Conservation (phyloP, 2,797 vertebrate species). For the Coluber constrictor region DNA sequence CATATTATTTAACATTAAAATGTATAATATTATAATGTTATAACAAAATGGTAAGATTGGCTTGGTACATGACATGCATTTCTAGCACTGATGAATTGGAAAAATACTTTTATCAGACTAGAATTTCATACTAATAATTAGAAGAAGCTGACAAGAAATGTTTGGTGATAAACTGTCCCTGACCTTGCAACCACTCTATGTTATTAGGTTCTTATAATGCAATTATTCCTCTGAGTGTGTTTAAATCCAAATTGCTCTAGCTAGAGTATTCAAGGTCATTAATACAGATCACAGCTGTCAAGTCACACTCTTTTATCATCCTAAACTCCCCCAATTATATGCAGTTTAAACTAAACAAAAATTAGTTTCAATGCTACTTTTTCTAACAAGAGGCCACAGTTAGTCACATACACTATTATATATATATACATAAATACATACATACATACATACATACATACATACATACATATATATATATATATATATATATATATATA, state of each 20-base stretch:
- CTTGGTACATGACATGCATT: neutral
- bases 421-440: neutral
- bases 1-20: neutral
- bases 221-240: neutral
- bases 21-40: neutral
- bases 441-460: no score
- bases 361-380: neutral
- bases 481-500: no score
- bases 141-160: neutral
- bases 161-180: neutral
- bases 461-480: no score
- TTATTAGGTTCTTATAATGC: neutral
- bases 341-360: neutral
- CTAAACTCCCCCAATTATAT: neutral
- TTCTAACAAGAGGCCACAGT: neutral
- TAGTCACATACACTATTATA: neutral
- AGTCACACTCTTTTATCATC: neutral
- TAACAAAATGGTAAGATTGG: neutral
- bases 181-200: neutral
- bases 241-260: fast-evolving
- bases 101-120: neutral
- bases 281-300: neutral
- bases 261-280: neutral
- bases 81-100: neutral
- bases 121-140: fast-evolving